phyloP scores from a whole-genome alignment of 1,140 invertebrate species.

The Drosophila biarmipes region DNA sequence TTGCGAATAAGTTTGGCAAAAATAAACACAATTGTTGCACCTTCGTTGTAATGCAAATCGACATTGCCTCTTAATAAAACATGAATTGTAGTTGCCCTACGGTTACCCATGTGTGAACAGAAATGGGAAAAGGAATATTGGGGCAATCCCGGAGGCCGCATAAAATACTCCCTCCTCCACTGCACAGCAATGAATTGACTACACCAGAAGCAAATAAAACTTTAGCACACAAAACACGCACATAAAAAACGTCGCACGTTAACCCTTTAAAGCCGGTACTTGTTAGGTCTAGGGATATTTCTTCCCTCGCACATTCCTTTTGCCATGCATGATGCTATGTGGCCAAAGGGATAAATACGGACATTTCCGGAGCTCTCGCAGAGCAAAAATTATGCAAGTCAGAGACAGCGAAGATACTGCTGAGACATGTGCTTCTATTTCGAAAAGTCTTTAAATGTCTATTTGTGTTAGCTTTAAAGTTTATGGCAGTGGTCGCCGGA shows the following conservation, averaged over 20 bases:
- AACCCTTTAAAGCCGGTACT: slow-evolving; percentile 6
- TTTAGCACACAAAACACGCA: slow-evolving; percentile 10
- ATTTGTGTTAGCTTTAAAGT: background rate
- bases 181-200: background rate
- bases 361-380: no score
- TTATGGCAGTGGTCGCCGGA: no score
- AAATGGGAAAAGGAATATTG: slow-evolving; percentile 4
- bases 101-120: slow-evolving; percentile 2
- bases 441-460: background rate
- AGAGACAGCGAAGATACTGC: background rate
- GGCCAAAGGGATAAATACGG: background rate
- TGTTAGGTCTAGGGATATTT: background rate
- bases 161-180: background rate
- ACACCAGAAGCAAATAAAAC: slow-evolving; percentile 6
- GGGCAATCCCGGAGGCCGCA: slow-evolving; percentile 20
- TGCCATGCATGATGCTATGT: slow-evolving; percentile 2
- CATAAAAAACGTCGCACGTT: background rate
- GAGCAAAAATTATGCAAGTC: background rate
- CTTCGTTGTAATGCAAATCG: background rate
- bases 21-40: background rate
- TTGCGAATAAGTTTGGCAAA: background rate
- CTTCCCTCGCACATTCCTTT: background rate
- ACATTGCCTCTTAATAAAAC: slow-evolving; percentile 4
- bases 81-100: slow-evolving; percentile 4
- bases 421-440: background rate